These are phyloP conservation scores for Lindbergichthys nudifrons DNA, from an alignment of 2,797 vertebrate species.

Conservation along the genomic window DNA sequence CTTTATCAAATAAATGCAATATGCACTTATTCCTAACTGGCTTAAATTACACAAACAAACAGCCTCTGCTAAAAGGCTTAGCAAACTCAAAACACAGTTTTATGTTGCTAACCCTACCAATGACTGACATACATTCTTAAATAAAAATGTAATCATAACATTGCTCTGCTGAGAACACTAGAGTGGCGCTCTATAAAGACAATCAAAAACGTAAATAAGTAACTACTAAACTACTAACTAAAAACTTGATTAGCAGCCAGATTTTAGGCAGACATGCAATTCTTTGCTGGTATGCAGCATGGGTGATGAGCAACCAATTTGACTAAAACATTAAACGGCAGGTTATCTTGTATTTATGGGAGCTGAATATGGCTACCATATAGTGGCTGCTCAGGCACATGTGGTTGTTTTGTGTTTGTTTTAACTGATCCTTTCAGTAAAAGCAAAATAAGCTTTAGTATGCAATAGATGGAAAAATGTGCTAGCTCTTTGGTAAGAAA, in stretches of 20 bases:
- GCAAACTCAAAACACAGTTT: background rate
- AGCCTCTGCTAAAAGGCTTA: too few species aligned
- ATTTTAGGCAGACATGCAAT: background rate
- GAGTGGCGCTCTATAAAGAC: background rate
- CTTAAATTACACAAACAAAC: background rate
- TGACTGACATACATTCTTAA: background rate
- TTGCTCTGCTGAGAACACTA: background rate
- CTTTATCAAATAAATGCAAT: background rate
- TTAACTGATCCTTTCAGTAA: background rate
- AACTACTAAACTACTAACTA: background rate
- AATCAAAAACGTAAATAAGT: background rate
- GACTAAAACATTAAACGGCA: background rate
- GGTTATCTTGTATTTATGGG: background rate
- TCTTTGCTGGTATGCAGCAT: background rate
- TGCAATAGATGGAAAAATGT: background rate
- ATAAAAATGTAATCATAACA: background rate
- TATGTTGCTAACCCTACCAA: background rate
- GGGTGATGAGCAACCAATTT: background rate
- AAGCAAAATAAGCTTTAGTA: background rate
- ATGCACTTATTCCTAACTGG: background rate
- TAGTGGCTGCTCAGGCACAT: background rate
- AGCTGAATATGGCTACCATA: slow-evolving; percentile 9
- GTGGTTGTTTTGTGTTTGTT: background rate
- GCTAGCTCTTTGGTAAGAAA: background rate
- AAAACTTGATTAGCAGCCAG: background rate